phyloP scores from a whole-genome alignment of 2,797 vertebrate genomes.

The Leptodactylus fallax region DNA sequence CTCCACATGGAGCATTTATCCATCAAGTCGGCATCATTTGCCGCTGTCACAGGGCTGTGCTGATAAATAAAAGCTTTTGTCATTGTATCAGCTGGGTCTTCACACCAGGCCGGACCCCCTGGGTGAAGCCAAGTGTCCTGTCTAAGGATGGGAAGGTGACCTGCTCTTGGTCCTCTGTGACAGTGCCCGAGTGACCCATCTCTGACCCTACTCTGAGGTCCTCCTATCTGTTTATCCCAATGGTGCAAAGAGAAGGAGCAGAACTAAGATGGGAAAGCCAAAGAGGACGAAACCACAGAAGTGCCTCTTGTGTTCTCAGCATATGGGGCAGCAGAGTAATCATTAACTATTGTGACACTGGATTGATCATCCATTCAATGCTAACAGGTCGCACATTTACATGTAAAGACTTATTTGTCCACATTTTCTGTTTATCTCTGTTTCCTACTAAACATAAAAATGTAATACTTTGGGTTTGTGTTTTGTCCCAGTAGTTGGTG shows the following conservation, averaged over 20 bases:
- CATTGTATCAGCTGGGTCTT: slow-evolving; percentile 62
- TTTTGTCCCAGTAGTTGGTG: too few relatives aligned
- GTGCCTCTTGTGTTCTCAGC: background rate
- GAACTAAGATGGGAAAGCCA: background rate
- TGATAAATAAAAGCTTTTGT: slow-evolving; percentile 63
- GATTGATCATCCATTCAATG: background rate
- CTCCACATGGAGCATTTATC: slow-evolving; percentile 46
- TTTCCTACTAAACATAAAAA: too few relatives aligned
- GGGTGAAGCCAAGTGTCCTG: slow-evolving; percentile 56
- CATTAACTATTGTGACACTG: slow-evolving; percentile 1
- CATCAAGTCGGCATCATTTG: slow-evolving; percentile 57
- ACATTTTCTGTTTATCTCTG: background rate
- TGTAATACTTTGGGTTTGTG: too few relatives aligned
- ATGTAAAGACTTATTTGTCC: background rate
- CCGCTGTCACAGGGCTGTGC: slow-evolving; percentile 61
- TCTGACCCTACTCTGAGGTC: slow-evolving; percentile 50
- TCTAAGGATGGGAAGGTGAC: accelerated
- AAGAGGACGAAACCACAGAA: background rate
- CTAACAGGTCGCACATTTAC: background rate
- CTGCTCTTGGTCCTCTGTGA: background rate
- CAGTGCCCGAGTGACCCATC: slow-evolving; percentile 45
- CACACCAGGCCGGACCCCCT: slow-evolving; percentile 39
- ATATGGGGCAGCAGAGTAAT: background rate
- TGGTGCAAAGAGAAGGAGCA: background rate
- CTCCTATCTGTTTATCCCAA: background rate